These are phyloP conservation scores for Hirtodrosophila trivittata DNA, from an alignment of 2,888 invertebrate species.

Conservation along the genomic window DNA sequence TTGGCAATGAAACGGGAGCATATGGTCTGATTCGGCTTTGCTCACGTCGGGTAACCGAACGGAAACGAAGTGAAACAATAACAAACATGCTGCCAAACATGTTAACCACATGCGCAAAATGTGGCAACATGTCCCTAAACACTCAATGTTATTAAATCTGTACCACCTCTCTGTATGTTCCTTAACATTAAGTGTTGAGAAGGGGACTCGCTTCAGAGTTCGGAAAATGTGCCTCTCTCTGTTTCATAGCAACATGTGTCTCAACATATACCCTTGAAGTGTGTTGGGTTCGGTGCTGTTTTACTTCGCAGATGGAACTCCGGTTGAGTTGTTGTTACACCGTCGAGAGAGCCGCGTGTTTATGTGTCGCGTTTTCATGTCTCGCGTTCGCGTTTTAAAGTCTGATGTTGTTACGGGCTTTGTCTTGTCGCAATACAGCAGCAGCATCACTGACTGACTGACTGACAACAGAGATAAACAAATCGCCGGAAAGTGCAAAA, in stretches of 20 bases:
- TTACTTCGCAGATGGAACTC: conserved; percentile 40
- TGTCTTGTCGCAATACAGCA: conserved; percentile 50
- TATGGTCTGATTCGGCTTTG: neutral
- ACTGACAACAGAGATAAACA: conserved; percentile 49
- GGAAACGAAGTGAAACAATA: conserved; percentile 37
- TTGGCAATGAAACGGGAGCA: conserved; percentile 30
- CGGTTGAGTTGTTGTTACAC: conserved; percentile 59
- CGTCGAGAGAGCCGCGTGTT: conserved; percentile 60
- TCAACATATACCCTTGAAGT: conserved; percentile 36
- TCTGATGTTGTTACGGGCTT: conserved; percentile 59
- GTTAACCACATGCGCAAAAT: neutral
- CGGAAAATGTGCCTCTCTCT: conserved; percentile 17
- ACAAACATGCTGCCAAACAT: conserved; percentile 34
- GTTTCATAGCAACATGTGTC: conserved; percentile 37
- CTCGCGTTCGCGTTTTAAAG: conserved; percentile 50
- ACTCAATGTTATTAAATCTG: neutral
- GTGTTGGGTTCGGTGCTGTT: conserved; percentile 16
- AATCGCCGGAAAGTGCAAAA: conserved; percentile 39
- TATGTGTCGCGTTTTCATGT: conserved; percentile 51
- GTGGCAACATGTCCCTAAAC: neutral
- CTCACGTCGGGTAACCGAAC: neutral
- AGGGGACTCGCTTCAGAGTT: no score
- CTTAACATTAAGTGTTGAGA: conserved; percentile 13
- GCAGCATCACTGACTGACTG: conserved; percentile 42
- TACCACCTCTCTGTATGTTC: conserved; percentile 7